Conservation (phyloP, 2,888 invertebrate species). For the Orgyia antiqua region DNA sequence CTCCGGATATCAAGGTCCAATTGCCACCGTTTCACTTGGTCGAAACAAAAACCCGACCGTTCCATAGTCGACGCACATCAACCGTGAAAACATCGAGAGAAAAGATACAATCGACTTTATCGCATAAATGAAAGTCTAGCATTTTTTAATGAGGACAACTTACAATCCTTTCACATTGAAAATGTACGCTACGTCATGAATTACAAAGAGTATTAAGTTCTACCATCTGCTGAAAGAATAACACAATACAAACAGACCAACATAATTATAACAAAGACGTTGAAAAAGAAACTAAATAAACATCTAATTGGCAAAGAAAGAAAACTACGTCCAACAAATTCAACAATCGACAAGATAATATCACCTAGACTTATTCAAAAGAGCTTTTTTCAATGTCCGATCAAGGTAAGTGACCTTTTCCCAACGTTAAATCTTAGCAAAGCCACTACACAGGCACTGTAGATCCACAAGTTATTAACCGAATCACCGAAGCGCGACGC, state of each 20-base stretch:
- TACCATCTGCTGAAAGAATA: background rate
- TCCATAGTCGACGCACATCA: conserved; percentile 27
- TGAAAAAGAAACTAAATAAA: conserved; percentile 14
- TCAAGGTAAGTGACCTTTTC: conserved; percentile 73
- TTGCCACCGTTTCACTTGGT: conserved; percentile 66
- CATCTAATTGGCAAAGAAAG: no score
- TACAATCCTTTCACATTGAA: conserved; percentile 26
- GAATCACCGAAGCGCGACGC: conserved; percentile 66
- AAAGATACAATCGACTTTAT: conserved; percentile 25
- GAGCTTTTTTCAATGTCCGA: conserved; percentile 37
- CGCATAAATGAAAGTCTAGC: conserved; percentile 27
- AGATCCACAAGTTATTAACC: conserved; percentile 69
- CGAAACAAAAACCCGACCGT: conserved; percentile 51
- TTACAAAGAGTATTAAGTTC: background rate
- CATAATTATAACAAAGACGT: conserved; percentile 4
- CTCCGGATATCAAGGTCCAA: conserved; percentile 74
- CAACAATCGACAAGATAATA: conserved; percentile 26
- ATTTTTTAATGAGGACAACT: conserved; percentile 16
- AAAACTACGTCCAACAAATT: conserved; percentile 11
- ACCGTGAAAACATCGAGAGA: conserved; percentile 39
- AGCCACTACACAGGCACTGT: conserved; percentile 59
- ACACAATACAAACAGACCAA: background rate
- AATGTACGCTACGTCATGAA: background rate
- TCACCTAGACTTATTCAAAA: conserved; percentile 14
- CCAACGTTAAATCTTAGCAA: conserved; percentile 65